Evolutionary conservation across 2,888 invertebrate species (phyloP).

Genomic region (Hemaris fuciformis): DNA sequence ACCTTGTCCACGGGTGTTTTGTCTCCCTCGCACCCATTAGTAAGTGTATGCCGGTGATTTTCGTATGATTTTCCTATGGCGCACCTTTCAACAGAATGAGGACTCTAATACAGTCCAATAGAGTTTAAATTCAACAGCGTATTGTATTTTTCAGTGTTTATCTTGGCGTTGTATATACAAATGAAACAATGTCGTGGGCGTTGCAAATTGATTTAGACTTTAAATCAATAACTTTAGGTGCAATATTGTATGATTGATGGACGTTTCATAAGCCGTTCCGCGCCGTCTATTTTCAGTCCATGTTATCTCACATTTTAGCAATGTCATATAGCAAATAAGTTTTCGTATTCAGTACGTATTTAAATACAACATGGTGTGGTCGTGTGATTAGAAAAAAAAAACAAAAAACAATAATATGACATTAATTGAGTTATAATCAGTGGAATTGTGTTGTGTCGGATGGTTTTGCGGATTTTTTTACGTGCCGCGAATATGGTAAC

Average conservation of each 20-base stretch:
- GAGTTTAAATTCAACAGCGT: conserved; percentile 37
- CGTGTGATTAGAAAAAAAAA: background rate
- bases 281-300: conserved; percentile 34
- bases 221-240: conserved; percentile 26
- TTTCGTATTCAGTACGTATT: conserved; percentile 39
- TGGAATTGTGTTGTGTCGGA: background rate
- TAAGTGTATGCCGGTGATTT: conserved; percentile 49
- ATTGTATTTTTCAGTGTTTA: conserved; percentile 63
- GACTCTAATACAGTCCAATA: conserved; percentile 37
- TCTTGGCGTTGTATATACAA: conserved; percentile 38
- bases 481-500: background rate
- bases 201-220: conserved; percentile 27
- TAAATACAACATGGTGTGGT: background rate
- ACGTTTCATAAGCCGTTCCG: conserved; percentile 21
- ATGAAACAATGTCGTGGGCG: conserved; percentile 32
- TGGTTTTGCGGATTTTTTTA: background rate
- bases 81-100: conserved; percentile 28
- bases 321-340: conserved; percentile 71
- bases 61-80: conserved; percentile 67
- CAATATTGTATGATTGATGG: conserved; percentile 27
- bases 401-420: background rate
- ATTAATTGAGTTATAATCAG: background rate
- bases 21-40: conserved; percentile 53
- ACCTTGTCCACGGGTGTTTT: conserved; percentile 54
- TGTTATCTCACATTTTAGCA: conserved; percentile 76